Conservation (phyloP, 2,888 invertebrate genomes). For the Myathropa florea region DNA sequence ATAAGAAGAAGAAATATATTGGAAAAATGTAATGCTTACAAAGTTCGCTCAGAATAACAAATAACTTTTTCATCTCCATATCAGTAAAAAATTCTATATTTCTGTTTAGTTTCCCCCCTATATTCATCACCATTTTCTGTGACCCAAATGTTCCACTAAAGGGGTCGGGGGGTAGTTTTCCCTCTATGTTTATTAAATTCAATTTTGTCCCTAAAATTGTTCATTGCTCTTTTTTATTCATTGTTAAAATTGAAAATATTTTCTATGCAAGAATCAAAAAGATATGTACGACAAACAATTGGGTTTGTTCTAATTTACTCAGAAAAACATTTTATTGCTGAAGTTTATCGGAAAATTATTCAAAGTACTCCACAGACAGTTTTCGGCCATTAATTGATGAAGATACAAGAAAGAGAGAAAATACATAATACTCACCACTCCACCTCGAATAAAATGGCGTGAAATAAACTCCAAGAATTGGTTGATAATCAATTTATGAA, state of each 20-base stretch:
- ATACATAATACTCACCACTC: not conserved
- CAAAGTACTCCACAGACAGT: not conserved
- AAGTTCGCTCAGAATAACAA: too few species aligned
- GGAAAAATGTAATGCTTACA: too few species aligned
- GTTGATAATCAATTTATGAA: slow-evolving; percentile 33
- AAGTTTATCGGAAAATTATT: slow-evolving; percentile 6
- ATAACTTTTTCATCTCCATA: too few species aligned
- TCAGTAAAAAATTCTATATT: too few species aligned
- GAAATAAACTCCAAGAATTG: slow-evolving; percentile 3
- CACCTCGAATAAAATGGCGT: not conserved
- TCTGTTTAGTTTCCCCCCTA: too few species aligned
- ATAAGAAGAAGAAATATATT: too few species aligned
- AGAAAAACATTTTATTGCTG: not conserved
- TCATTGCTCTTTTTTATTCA: too few species aligned
- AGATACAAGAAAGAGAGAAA: not conserved
- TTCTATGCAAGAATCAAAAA: not conserved
- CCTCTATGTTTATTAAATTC: too few species aligned
- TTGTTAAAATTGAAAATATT: not conserved
- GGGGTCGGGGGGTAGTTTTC: too few species aligned
- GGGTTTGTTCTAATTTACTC: not conserved
- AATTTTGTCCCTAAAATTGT: too few species aligned
- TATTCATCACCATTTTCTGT: too few species aligned
- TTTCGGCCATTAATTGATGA: slow-evolving; percentile 1
- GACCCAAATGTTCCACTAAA: too few species aligned
- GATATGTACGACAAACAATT: not conserved